Evolutionary conservation across 2,113 vertebrate species (phyloP).

Genomic region (Mirounga angustirostris): DNA sequence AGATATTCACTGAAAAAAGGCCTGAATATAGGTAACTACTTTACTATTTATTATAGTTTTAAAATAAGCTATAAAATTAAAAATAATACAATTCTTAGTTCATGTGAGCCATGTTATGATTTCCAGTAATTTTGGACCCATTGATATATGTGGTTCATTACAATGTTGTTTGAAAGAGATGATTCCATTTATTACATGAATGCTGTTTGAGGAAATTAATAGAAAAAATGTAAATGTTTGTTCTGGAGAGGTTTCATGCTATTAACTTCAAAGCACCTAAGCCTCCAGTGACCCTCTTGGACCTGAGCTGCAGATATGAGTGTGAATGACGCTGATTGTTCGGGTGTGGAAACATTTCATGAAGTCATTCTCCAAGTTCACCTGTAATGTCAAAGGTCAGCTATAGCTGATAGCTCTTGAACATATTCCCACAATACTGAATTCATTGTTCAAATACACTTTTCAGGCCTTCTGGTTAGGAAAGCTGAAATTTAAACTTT

Average conservation of each 20-base stretch:
- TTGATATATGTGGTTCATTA: not conserved
- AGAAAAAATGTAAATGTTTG: slow-evolving; percentile 13
- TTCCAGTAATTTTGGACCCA: not conserved
- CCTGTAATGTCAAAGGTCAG: slow-evolving; percentile 2
- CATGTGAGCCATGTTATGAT: not conserved
- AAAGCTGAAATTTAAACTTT: not conserved
- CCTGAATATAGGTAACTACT: not conserved
- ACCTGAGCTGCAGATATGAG: not conserved
- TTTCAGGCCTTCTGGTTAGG: not conserved
- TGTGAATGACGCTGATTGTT: not conserved
- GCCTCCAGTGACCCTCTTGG: not conserved
- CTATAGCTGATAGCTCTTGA: not conserved
- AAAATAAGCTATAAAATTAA: not conserved
- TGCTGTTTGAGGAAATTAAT: slow-evolving; percentile 40
- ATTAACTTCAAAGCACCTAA: slow-evolving; percentile 18
- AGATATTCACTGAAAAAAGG: not conserved
- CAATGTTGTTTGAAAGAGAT: not conserved
- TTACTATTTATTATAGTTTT: not conserved
- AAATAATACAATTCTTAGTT: not conserved
- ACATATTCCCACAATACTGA: not conserved
- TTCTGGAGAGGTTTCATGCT: slow-evolving; percentile 22
- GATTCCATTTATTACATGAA: not conserved
- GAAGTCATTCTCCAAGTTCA: not conserved
- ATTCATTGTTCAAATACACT: not conserved
- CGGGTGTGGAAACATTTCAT: not conserved